Conservation (phyloP, 2,797 vertebrate species). For the Anolis apletophallus region DNA sequence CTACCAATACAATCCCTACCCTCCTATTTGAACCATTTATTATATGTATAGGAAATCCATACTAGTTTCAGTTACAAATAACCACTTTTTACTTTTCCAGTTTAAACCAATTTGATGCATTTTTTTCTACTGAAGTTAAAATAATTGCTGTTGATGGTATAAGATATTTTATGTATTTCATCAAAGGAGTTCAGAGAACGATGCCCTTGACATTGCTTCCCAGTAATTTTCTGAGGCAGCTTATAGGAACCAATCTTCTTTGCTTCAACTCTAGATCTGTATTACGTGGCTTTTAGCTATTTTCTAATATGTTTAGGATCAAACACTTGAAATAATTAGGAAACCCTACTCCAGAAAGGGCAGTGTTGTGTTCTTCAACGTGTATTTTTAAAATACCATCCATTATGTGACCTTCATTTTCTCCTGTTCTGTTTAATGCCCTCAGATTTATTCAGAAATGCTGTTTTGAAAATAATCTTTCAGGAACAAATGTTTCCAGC, state of each 20-base stretch:
- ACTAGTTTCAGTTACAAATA: background rate
- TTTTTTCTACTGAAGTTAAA: background rate
- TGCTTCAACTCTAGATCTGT: background rate
- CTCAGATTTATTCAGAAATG: slow-evolving; percentile 9
- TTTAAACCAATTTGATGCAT: background rate
- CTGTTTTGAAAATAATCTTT: slow-evolving; percentile 3
- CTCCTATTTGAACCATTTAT: background rate
- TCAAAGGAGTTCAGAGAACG: background rate
- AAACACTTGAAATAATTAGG: background rate
- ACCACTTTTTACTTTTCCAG: background rate
- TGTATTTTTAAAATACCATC: background rate
- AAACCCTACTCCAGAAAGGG: background rate
- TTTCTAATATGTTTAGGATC: background rate
- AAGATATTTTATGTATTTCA: background rate
- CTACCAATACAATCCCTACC: no score
- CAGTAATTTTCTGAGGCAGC: background rate
- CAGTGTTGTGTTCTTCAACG: background rate
- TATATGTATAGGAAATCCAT: background rate
- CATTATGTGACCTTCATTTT: background rate
- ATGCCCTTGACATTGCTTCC: background rate
- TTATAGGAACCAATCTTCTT: background rate
- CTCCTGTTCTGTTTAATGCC: background rate
- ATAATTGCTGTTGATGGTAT: background rate
- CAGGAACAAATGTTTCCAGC: slow-evolving; percentile 12
- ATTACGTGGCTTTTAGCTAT: background rate